These are phyloP conservation scores for Cuculus canorus DNA, from an alignment of 2,797 vertebrate species.

Conservation along the genomic window DNA sequence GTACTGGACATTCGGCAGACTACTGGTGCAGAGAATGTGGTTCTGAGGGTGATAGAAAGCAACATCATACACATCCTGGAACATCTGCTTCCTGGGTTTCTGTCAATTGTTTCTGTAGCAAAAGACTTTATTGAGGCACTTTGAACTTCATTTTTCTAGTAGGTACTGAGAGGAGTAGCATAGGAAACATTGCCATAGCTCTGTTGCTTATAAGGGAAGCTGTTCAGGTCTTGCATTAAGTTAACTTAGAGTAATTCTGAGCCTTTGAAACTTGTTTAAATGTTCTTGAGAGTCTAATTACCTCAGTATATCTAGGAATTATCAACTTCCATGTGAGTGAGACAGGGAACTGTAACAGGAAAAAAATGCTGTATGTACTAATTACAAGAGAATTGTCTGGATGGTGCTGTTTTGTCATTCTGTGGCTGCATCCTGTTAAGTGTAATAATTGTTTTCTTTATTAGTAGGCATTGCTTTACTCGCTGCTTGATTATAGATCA, in stretches of 20 bases:
- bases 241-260: background rate
- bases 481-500: background rate
- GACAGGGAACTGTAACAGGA: background rate
- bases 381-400: background rate
- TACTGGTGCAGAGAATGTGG: background rate
- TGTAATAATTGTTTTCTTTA: background rate
- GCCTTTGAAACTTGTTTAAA: background rate
- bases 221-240: background rate
- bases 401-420: background rate
- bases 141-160: background rate
- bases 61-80: background rate
- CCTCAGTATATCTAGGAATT: background rate
- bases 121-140: background rate
- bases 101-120: background rate
- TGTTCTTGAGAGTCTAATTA: background rate
- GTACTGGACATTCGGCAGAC: background rate
- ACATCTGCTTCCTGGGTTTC: background rate
- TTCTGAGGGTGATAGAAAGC: background rate
- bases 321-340: background rate
- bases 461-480: background rate
- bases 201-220: background rate
- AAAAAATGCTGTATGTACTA: background rate
- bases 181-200: background rate
- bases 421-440: background rate
- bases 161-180: background rate